Conservation (phyloP, 2,888 invertebrate species). For the Ommatoiulus sabulosus region DNA sequence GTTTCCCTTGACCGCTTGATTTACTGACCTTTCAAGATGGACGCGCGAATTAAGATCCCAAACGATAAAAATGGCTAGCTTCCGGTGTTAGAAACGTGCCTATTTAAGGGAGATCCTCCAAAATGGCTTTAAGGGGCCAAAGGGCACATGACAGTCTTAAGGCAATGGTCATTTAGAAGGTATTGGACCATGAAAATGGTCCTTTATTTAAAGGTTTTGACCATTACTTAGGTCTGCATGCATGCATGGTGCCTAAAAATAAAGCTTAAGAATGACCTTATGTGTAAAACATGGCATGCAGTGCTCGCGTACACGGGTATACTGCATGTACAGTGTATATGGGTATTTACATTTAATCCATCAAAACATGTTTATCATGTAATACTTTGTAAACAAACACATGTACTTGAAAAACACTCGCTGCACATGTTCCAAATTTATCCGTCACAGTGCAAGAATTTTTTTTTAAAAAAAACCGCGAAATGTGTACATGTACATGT, state of each 20-base stretch:
- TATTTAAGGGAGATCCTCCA: not conserved
- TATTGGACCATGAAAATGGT: not conserved
- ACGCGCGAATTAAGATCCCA: not conserved
- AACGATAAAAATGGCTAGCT: not conserved
- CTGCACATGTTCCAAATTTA: too few species aligned
- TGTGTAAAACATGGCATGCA: too few species aligned
- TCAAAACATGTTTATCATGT: too few species aligned
- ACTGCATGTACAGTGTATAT: too few species aligned
- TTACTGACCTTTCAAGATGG: conserved; percentile 9
- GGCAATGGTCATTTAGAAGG: not conserved
- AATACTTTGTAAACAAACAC: too few species aligned
- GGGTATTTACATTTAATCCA: too few species aligned
- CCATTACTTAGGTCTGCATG: not conserved
- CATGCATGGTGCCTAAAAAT: not conserved
- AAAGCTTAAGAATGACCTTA: too few species aligned
- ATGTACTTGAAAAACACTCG: too few species aligned
- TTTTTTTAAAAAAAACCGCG: too few species aligned
- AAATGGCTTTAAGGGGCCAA: not conserved
- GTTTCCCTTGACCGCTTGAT: not conserved
- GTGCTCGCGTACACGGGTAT: too few species aligned
- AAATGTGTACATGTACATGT: too few species aligned
- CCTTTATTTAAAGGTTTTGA: not conserved
- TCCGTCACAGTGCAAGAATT: too few species aligned
- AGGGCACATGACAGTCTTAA: not conserved
- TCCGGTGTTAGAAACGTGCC: not conserved